Percentiles rank a stretch among this genome's conserved stretches.
Evolutionary conservation across 2,797 vertebrate species (phyloP).

Genomic region (Lophotriccus pileatus): DNA sequence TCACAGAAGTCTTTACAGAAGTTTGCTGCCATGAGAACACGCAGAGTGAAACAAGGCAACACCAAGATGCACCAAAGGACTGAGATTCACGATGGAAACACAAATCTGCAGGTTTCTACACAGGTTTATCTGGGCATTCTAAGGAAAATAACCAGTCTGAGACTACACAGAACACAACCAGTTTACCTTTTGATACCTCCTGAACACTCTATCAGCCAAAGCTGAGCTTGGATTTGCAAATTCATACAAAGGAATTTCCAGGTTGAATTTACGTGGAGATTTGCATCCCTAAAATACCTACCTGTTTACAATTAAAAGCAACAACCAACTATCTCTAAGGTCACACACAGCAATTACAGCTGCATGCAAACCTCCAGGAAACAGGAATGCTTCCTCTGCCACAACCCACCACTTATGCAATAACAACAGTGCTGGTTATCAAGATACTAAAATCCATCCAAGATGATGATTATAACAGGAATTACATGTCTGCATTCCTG

Average conservation of each 20-base stretch:
- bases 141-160: not conserved
- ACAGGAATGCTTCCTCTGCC: not conserved
- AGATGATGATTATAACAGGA: constrained; percentile 5
- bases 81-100: not conserved
- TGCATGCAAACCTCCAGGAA: constrained; percentile 52
- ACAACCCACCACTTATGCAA: not conserved
- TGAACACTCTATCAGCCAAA: not conserved
- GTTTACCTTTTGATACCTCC: not conserved
- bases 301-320: not conserved
- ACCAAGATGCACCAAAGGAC: not conserved
- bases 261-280: not conserved
- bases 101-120: not conserved
- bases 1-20: not conserved
- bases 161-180: not conserved
- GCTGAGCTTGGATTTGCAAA: not conserved
- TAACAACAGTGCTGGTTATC: not conserved
- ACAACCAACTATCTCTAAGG: not conserved
- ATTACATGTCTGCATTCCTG: constrained; percentile 50
- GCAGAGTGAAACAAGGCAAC: not conserved
- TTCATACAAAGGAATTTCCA: not conserved
- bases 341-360: constrained; percentile 36
- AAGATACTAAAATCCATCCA: constrained; percentile 7
- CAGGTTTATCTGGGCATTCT: not conserved
- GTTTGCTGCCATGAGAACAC: not conserved
- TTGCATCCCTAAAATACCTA: constrained; percentile 40